Percentiles rank a stretch among this genome's conserved stretches.
These are phyloP conservation scores for Python bivittatus DNA, from an alignment of 2,113 vertebrate genomes.

Conservation along the genomic window DNA sequence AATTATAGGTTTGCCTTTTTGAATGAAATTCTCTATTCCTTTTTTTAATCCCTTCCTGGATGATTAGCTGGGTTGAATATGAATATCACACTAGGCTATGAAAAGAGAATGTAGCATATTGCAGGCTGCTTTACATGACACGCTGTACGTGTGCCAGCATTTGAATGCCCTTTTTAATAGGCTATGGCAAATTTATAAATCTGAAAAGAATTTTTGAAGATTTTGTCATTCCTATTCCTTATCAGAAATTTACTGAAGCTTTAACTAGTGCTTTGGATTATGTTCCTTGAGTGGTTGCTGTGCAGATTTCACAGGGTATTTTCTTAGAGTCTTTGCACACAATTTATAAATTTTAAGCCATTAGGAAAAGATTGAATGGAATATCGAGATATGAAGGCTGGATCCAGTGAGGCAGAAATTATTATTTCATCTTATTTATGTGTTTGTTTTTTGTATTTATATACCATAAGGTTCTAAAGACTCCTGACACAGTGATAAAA, in stretches of 20 bases:
- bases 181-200: background rate
- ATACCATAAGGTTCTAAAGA: background rate
- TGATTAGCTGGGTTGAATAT: background rate
- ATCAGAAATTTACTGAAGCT: background rate
- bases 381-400: background rate
- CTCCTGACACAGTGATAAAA: background rate
- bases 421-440: background rate
- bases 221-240: background rate
- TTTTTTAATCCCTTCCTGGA: background rate
- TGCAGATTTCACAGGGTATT: background rate
- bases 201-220: conserved; percentile 10
- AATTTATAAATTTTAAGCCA: background rate
- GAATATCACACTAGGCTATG: background rate
- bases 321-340: background rate
- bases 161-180: conserved; percentile 28
- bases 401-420: background rate
- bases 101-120: background rate
- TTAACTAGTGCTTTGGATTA: conserved; percentile 7
- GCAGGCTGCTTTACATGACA: background rate
- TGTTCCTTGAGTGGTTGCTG: background rate
- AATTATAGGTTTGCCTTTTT: background rate
- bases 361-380: background rate
- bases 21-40: background rate
- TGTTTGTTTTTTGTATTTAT: background rate
- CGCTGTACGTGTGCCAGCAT: conserved; percentile 21